Evolutionary conservation across 2,113 vertebrate genomes (phyloP), one percentile per base, ranked within the genome.

Genomic region (Atlantisia rogersi): DNA sequence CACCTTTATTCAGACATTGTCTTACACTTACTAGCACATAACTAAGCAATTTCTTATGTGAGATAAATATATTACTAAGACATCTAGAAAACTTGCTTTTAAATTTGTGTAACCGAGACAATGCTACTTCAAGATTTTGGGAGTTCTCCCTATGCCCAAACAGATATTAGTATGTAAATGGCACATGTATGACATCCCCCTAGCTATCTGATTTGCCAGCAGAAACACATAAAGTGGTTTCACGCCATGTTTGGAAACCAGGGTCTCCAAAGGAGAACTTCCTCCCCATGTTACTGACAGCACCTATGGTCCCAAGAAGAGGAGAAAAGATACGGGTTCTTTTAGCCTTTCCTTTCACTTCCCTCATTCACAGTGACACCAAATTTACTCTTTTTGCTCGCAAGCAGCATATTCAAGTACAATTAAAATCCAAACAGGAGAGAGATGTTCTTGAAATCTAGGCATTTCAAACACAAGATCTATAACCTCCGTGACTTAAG

Each of bases 291-390:
- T 4, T 4, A 42, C 6, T 8, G 39, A 39, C 58, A 39, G 56
- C 0, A 1, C 12, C 74, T 8, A n/a, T 0, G 1, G 39, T 3
- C 35, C n/a, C 37, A 24, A 25, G 58, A 32, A 65, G 20, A 8
- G 12, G 25, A 76, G 20, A 37, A 55, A 80, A 55, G 4, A 32
- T 21, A 39, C 0, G 0, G 0, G 4, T 26, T 37, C 37, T 37
- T 85, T 74, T 3, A 44, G 11, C 32, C 25, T 46, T 24, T 67
- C 7, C 40, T 70, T 63, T 76, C 19, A 19, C 24, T 87, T 67
- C 12, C 10, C 3, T 28, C 58, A 48, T 17, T 50, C 18, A 26
- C 2, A 69, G 26, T 0, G 1, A 44, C 7, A 40, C 12, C 26
- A 50, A 73, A 69, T 32, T 42, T 15, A 40, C 15, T 21, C 20